Evolutionary conservation across 1,140 invertebrate genomes (phyloP), one percentile per base, ranked within the genome.

Genomic region (Trypoxylus dichotomus): DNA sequence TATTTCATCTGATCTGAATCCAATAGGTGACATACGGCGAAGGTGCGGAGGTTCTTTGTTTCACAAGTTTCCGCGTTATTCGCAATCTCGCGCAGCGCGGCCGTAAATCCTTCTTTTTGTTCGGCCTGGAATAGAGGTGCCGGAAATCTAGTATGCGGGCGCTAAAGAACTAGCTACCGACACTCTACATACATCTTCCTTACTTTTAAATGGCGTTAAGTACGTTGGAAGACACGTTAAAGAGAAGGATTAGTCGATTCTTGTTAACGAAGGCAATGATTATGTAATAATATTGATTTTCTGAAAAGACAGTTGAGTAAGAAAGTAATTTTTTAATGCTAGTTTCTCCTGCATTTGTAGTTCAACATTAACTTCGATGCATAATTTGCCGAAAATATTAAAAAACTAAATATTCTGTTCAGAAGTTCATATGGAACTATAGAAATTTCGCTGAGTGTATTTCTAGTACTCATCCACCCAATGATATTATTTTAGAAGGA

Each of bases 61-160:
- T 81, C 80, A 77, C 79, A 80, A 81, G 80, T 79, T 78, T 78
- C 79, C 80, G 79, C 80, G 78, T 78, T 80, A 80, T 79, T 79
- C 79, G 77, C 77, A 79, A 76, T 80, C 79, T 78, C 76, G 60
- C 47, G n/a, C 47, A 27, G 60, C 60, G 79, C 79, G 81, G 80
- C 79, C 79, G 81, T 82, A 82, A 82, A 82, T 82, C 81, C 81
- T 82, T 80, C 81, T 82, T 82, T 82, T 82, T 82, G 81, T 82
- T 82, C 76, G 21, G 42, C 2, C 68, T 72, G 68, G 60, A 13
- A 27, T 29, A 24, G 24, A 54, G 47, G 47, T 15, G 60, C 19
- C 60, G 60, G 60, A 68, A 29, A 68, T 68, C 60, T 71, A 47
- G 37, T 54, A 77, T 77, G 76, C 76, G 76, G 76, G 76, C 76